These are phyloP conservation scores for Hylaeus volcanicus DNA, from an alignment of 1,140 invertebrate genomes.

Conservation along the genomic window DNA sequence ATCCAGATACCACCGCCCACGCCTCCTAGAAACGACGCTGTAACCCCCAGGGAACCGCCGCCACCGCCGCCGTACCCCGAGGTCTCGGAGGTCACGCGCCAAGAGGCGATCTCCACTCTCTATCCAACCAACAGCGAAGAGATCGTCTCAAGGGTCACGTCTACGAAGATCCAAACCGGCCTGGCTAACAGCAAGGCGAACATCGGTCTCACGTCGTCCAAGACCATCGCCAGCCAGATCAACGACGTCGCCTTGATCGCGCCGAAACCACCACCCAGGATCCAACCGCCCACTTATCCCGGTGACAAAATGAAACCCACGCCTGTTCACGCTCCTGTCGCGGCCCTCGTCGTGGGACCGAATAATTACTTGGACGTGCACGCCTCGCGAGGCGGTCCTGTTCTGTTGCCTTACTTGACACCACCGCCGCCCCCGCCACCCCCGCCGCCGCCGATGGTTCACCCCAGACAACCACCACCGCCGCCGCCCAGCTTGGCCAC, in stretches of 20 bases:
- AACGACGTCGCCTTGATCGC: slow-evolving; percentile 32
- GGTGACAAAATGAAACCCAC: slow-evolving; percentile 82
- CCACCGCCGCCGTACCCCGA: slow-evolving; percentile 82
- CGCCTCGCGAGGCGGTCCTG: slow-evolving; percentile 82
- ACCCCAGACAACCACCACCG: slow-evolving; percentile 78
- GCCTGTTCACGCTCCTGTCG: slow-evolving; percentile 77
- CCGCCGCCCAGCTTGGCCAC: slow-evolving; percentile 82
- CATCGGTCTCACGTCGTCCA: not conserved
- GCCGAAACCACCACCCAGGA: slow-evolving; percentile 76
- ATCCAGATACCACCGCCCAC: slow-evolving; percentile 78
- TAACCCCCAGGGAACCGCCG: slow-evolving; percentile 76
- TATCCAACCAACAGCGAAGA: slow-evolving; percentile 52
- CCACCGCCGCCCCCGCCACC: slow-evolving; percentile 79
- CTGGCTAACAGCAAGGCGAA: slow-evolving; percentile 3
- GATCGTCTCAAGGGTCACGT: slow-evolving; percentile 24
- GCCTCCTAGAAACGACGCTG: slow-evolving; percentile 77
- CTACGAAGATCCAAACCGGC: slow-evolving; percentile 12
- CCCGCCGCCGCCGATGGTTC: slow-evolving; percentile 78
- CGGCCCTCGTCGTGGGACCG: slow-evolving; percentile 82
- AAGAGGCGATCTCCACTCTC: slow-evolving; percentile 60
- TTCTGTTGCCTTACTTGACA: slow-evolving; percentile 83
- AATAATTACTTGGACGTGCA: slow-evolving; percentile 87
- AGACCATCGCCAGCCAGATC: not conserved
- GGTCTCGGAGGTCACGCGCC: slow-evolving; percentile 71
- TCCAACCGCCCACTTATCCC: slow-evolving; percentile 79